A percentile compares a stretch with the other conserved stretches of the same genome.
Conservation (phyloP, 64 coral and sea anemone genomes). For the Dendronephthya gigantea region DNA sequence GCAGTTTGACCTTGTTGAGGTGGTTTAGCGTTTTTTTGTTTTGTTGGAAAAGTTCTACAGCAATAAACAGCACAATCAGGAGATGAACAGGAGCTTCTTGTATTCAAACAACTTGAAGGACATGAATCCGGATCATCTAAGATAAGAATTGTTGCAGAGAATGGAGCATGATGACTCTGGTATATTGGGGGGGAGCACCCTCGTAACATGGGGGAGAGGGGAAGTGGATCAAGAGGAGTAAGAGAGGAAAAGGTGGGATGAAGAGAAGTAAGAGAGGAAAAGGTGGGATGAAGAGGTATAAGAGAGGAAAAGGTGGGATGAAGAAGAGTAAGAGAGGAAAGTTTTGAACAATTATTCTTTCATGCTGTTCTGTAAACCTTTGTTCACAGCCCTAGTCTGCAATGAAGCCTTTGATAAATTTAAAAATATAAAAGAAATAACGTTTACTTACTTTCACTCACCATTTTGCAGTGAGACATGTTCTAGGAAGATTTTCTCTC, state of each 20-base stretch:
- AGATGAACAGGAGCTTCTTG: background rate
- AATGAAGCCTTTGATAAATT: background rate
- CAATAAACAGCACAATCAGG: constrained; percentile 1
- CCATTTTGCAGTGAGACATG: constrained; percentile 11
- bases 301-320: no score
- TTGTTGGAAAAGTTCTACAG: background rate
- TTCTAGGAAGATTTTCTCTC: background rate
- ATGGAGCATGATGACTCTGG: no score
- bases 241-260: no score
- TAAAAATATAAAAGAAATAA: background rate
- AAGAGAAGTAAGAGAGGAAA: background rate
- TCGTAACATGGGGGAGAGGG: no score
- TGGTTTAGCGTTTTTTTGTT: background rate
- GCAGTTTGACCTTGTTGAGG: background rate
- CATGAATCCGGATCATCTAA: constrained; percentile 3
- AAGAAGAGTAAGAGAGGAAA: no score
- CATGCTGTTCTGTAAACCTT: no score
- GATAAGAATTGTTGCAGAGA: no score
- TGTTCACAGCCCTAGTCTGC: no score
- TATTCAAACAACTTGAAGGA: background rate
- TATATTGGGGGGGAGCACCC: no score
- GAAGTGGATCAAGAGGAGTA: no score
- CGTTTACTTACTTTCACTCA: constrained; percentile 17
- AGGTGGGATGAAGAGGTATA: no score
- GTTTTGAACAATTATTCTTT: no score